Conservation (phyloP, 2,888 invertebrate species). For the Xestia xanthographa region DNA sequence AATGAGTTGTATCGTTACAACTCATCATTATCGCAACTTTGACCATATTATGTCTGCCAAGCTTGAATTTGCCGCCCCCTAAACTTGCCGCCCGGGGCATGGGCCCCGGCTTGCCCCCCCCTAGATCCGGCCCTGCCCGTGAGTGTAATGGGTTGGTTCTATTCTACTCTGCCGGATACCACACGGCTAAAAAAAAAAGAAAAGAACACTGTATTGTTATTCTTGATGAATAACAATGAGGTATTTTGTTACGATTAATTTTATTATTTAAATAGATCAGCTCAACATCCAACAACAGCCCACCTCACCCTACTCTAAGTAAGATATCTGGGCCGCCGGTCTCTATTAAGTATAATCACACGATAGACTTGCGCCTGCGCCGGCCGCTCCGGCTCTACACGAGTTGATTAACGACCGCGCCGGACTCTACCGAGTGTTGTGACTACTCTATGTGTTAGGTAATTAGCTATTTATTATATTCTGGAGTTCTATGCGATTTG, state of each 20-base stretch:
- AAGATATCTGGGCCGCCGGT: conserved; percentile 81
- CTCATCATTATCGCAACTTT: no score
- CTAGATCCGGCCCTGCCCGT: no score
- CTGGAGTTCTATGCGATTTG: conserved; percentile 10
- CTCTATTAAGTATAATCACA: conserved; percentile 85
- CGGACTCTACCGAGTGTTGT: conserved; percentile 60
- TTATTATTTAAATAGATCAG: neutral
- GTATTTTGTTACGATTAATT: neutral
- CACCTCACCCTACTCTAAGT: conserved; percentile 72
- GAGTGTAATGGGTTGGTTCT: no score
- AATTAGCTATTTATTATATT: conserved; percentile 58
- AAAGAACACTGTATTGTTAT: no score
- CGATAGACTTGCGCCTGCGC: conserved; percentile 72
- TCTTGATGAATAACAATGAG: neutral
- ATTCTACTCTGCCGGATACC: no score
- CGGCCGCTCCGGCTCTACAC: conserved; percentile 65
- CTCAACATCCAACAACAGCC: conserved; percentile 18
- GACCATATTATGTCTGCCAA: no score
- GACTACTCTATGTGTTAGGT: conserved; percentile 55
- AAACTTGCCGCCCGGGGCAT: no score
- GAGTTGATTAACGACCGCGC: conserved; percentile 72
- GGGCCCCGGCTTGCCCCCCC: no score
- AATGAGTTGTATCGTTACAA: no score
- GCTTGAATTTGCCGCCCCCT: no score
- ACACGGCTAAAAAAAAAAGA: no score